phyloP scores from a whole-genome alignment of 2,797 vertebrate species.

The Allobates femoralis region DNA sequence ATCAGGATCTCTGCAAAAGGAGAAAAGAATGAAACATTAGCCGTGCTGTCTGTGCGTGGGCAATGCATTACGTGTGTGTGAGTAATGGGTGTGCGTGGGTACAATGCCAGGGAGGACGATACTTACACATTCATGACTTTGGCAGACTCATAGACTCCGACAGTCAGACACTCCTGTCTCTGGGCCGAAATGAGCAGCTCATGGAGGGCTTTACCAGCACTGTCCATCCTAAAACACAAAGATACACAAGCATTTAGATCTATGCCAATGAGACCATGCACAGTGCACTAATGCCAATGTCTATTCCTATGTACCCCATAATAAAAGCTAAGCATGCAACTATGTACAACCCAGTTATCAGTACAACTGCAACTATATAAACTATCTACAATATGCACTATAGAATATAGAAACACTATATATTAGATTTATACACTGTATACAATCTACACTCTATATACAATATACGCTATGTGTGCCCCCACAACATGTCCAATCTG shows the following conservation, averaged over 20 bases:
- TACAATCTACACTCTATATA: too few species aligned
- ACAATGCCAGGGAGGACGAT: constrained; percentile 40
- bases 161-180: constrained; percentile 88
- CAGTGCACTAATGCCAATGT: not conserved
- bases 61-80: constrained; percentile 32
- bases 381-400: too few species aligned
- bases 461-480: too few species aligned
- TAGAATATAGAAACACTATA: too few species aligned
- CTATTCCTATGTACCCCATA: not conserved
- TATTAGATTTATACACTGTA: too few species aligned
- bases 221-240: constrained; percentile 74
- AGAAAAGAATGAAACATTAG: not conserved
- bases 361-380: too few species aligned
- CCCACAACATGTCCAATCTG: too few species aligned
- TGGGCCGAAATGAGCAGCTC: constrained; percentile 87
- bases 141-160: constrained; percentile 93
- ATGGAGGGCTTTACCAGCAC: constrained; percentile 83
- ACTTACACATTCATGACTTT: constrained; percentile 97
- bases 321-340: too few species aligned
- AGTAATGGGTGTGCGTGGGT: constrained; percentile 41
- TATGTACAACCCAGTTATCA: too few species aligned
- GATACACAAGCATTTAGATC: constrained; percentile 36
- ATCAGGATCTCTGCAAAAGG: constrained; percentile 87
- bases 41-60: not conserved
- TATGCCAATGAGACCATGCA: too few species aligned